Percentiles rank a stretch among this genome's conserved stretches.
Conservation (phyloP, 2,113 vertebrate species). For the Lagopus leucura region DNA sequence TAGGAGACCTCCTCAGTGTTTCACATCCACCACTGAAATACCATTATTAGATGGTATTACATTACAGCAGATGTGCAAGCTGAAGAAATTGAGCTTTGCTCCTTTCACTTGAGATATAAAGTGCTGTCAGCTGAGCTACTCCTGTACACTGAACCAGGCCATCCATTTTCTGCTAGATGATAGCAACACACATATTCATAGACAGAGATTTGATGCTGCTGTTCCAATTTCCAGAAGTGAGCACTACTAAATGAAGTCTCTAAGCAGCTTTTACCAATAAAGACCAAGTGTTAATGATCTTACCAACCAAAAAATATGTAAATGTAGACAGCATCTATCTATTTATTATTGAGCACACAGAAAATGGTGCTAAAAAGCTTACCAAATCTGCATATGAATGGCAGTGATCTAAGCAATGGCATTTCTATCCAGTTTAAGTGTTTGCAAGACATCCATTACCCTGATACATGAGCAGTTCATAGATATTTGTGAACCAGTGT, state of each 20-base stretch:
- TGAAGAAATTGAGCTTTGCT: neutral
- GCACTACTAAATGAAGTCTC: neutral
- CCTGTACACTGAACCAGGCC: fast-evolving
- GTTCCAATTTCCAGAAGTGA: neutral
- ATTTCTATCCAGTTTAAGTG: neutral
- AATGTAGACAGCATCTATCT: neutral
- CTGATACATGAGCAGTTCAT: neutral
- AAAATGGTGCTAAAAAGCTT: neutral
- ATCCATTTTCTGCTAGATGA: neutral
- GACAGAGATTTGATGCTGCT: neutral
- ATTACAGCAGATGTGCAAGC: neutral
- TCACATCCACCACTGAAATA: neutral
- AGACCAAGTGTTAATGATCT: neutral
- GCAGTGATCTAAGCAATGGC: neutral
- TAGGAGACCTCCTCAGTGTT: neutral
- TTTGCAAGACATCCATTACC: neutral
- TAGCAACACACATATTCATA: neutral
- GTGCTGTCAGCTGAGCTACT: neutral
- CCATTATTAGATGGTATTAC: too few relatives aligned
- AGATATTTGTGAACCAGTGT: neutral
- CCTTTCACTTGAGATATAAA: neutral
- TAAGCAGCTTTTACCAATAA: neutral
- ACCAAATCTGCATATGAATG: neutral
- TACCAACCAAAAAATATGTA: fast-evolving
- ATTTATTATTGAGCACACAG: neutral